Base-by-base conservation (phyloP, 1,140 invertebrate genomes). In the Formica selysi region DNA sequence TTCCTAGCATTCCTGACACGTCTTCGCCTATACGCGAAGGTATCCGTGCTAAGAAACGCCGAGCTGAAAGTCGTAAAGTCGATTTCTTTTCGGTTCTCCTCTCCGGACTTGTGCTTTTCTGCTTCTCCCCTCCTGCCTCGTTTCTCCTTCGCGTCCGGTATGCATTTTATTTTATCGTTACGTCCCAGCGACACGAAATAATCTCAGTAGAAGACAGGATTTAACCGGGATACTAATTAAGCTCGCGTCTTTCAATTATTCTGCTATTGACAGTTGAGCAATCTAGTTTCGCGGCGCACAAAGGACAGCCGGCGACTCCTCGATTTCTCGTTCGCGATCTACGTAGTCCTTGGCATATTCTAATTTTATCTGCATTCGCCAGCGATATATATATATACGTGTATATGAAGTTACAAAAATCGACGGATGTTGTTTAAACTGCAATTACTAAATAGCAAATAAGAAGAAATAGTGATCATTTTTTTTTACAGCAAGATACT, bases 211-310 rank as follows among this genome's bases (percentile, higher is more conserved):
- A 70, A 68, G 22, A 29, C 32, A n/a, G 22, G 44, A 80, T 44
- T 80, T 38, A 65, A 32, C 44, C 76, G 64, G 78, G 64, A 59
- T 88, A 85, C 89, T 91, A 91, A 92, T 92, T 91, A 89, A 87
- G 84, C 65, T 76, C 76, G 86, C 80, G 78, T 87, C 85, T 91
- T 90, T 91, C 89, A 87, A 92, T 90, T 92, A 91, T 89, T 89
- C 88, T 91, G 89, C 59, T 89, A 91, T 91, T 90, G 91, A 91
- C 91, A 91, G 79, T 87, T 76, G 65, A 61, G 85, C 84, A 90
- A 89, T 92, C 83, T 71, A 87, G 74, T 86, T 87, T 67, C 61
- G 64, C 68, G 41, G 64, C 51, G 85, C 61, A 89, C 87, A 89
- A 90, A 89, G 89, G 44, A 48, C 85, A 71, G 59, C 64, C 67